phyloP scores from a whole-genome alignment of 2,113 vertebrate genomes.

The Naja naja region DNA sequence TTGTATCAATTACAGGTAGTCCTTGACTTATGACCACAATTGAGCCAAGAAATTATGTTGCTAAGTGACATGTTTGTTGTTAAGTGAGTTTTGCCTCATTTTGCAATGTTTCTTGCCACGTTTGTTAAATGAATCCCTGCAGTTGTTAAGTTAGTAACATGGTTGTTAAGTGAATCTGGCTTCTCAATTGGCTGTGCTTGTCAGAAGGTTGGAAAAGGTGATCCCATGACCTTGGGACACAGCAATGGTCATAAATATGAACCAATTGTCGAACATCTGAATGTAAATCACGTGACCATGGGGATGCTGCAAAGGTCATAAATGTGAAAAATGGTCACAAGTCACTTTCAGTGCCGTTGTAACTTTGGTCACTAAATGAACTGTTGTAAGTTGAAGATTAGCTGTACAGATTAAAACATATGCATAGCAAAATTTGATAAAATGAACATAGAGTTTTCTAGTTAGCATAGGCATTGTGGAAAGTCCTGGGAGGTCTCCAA shows the following conservation, averaged over 20 bases:
- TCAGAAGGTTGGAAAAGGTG: background rate
- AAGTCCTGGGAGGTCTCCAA: background rate
- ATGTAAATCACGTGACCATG: background rate
- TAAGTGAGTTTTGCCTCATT: background rate
- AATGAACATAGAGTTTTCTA: background rate
- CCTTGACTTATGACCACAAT: background rate
- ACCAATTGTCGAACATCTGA: background rate
- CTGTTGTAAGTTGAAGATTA: background rate
- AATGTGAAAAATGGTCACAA: background rate
- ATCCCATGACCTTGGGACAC: background rate
- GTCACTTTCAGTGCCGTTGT: background rate
- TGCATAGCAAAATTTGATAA: background rate
- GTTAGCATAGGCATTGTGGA: background rate
- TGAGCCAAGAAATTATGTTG: background rate
- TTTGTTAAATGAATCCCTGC: background rate
- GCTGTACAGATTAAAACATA: background rate
- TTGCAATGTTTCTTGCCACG: background rate
- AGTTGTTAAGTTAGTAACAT: background rate
- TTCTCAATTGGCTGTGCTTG: background rate
- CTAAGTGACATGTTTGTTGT: background rate
- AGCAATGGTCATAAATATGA: background rate
- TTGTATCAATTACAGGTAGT: background rate
- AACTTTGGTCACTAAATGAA: background rate
- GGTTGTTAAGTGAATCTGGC: background rate
- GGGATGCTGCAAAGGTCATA: background rate